Evolutionary conservation across 2,797 vertebrate species (phyloP).

Genomic region (Pitangus sulphuratus): DNA sequence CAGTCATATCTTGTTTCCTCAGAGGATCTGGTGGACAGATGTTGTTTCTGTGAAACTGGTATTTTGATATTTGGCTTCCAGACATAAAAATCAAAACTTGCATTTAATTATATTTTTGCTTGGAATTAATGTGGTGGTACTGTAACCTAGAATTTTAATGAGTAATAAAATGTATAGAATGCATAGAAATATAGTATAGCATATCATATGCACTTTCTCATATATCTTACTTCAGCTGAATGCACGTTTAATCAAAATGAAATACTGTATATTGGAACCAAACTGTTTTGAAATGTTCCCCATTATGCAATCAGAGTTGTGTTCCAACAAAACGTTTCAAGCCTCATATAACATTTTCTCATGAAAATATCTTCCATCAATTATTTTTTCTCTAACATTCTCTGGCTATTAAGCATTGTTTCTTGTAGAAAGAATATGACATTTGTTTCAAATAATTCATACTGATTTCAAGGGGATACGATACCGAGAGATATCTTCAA

Average conservation of each 20-base stretch:
- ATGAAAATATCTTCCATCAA: neutral
- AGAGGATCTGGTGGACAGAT: neutral
- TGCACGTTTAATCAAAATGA: neutral
- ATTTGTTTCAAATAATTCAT: neutral
- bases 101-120: neutral
- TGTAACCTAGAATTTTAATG: neutral
- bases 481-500: neutral
- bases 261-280: neutral
- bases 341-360: neutral
- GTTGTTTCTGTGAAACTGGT: neutral
- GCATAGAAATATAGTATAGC: neutral
- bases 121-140: neutral
- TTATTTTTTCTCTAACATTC: neutral
- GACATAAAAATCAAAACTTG: neutral
- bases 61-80: neutral
- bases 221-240: neutral
- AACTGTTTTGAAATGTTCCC: neutral
- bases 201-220: neutral
- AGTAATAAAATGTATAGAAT: neutral
- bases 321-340: neutral
- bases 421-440: neutral
- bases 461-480: neutral
- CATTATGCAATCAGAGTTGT: neutral
- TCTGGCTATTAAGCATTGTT: neutral
- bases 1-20: neutral